phyloP scores from a whole-genome alignment of 2,113 vertebrate species.

The Macquaria australasica region DNA sequence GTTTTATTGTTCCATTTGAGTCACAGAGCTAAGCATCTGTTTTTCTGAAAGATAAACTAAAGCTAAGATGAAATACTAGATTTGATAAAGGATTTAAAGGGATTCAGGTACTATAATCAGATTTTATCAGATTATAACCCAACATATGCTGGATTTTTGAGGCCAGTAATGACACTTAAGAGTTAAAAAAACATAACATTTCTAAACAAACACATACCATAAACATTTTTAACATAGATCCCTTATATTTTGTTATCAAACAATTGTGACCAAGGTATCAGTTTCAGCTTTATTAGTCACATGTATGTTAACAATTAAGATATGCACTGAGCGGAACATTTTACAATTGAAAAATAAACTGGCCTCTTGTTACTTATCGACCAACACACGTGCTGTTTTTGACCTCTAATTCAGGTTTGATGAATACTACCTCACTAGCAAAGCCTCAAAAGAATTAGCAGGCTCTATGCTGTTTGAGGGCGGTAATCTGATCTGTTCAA shows the following conservation, averaged over 20 bases:
- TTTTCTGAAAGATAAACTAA: neutral
- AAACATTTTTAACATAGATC: too few species aligned
- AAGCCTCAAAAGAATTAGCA: neutral
- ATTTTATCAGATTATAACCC: neutral
- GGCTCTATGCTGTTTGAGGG: neutral
- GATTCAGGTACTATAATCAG: neutral
- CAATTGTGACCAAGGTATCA: neutral
- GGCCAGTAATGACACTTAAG: neutral
- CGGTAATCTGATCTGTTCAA: constrained; percentile 4
- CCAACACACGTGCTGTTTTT: neutral
- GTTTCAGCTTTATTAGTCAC: too few species aligned
- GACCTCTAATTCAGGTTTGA: constrained; percentile 16
- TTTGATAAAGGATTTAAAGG: neutral
- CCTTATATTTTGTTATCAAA: neutral
- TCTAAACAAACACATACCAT: neutral
- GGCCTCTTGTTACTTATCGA: neutral
- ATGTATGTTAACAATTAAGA: too few species aligned
- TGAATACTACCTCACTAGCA: constrained; percentile 1
- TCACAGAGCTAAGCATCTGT: neutral
- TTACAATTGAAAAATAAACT: neutral
- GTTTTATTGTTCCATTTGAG: neutral
- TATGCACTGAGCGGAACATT: neutral
- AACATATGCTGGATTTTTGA: neutral
- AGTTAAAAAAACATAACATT: too few species aligned
- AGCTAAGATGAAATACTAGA: neutral